Percentiles rank a stretch among this genome's conserved stretches.
Evolutionary conservation across 1,140 invertebrate genomes (phyloP).

Genomic region (Battus philenor): DNA sequence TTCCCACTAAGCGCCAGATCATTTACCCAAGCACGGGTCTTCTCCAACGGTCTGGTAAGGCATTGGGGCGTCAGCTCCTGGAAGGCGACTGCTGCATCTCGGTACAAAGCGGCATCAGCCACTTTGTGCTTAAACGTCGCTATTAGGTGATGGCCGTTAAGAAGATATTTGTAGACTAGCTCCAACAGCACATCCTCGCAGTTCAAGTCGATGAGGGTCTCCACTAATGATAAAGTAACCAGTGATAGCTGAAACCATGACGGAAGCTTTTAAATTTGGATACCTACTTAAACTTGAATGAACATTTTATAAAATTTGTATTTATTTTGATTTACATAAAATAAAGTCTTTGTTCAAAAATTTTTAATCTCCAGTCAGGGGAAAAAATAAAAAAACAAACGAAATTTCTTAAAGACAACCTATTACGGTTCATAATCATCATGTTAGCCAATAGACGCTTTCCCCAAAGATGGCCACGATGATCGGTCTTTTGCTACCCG

Average conservation of each 20-base stretch:
- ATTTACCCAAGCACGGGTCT: slow-evolving; percentile 51
- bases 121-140: slow-evolving; percentile 81
- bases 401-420: neutral
- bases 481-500: no score
- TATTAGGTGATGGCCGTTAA: slow-evolving; percentile 94
- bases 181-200: slow-evolving; percentile 99
- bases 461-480: no score
- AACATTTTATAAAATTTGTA: no score
- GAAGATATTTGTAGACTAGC: slow-evolving; percentile 90
- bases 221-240: slow-evolving; percentile 92
- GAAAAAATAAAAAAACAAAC: neutral
- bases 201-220: slow-evolving; percentile 93
- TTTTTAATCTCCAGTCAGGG: neutral
- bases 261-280: no score
- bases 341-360: no score
- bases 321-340: no score
- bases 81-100: slow-evolving; percentile 89
- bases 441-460: no score
- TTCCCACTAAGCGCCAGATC: slow-evolving; percentile 48
- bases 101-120: slow-evolving; percentile 87
- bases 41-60: slow-evolving; percentile 45
- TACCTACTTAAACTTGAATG: no score
- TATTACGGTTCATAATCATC: no score
- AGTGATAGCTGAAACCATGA: slow-evolving; percentile 89
- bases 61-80: slow-evolving; percentile 82